Evolutionary conservation across 2,797 vertebrate genomes (phyloP).

Genomic region (Silurus lanzhouensis): DNA sequence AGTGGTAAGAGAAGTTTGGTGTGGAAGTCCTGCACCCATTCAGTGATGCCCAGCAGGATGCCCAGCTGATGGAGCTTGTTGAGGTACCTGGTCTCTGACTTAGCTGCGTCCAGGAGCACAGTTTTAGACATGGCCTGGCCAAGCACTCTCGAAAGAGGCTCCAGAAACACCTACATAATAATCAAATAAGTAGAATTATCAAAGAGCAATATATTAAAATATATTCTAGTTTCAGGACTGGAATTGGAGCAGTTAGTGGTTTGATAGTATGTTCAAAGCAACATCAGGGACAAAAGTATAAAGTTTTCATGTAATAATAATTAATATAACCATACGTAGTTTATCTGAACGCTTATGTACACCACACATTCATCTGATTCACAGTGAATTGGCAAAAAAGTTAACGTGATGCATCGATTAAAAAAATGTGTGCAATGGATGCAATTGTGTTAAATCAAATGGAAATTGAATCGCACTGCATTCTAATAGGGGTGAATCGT

Average conservation of each 20-base stretch:
- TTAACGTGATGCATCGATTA: too few species aligned
- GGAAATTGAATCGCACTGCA: too few species aligned
- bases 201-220: conserved; percentile 29
- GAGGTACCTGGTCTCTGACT: conserved; percentile 63
- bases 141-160: conserved; percentile 75
- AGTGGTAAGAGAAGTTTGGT: conserved; percentile 63
- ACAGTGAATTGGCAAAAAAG: too few species aligned
- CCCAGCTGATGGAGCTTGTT: conserved; percentile 77
- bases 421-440: too few species aligned
- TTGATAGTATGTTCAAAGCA: background rate
- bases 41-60: conserved; percentile 75
- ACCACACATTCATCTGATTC: too few species aligned
- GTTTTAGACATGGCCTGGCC: conserved; percentile 77
- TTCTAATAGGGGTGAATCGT: too few species aligned
- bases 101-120: conserved; percentile 68
- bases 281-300: too few species aligned
- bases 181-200: background rate
- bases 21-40: conserved; percentile 77
- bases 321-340: too few species aligned
- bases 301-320: too few species aligned
- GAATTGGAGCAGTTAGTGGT: too few species aligned
- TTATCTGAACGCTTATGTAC: too few species aligned
- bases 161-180: conserved; percentile 74
- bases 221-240: background rate
- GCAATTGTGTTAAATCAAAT: too few species aligned